phyloP scores from a whole-genome alignment of 1,140 invertebrate species.

The Brachionus rubens region DNA sequence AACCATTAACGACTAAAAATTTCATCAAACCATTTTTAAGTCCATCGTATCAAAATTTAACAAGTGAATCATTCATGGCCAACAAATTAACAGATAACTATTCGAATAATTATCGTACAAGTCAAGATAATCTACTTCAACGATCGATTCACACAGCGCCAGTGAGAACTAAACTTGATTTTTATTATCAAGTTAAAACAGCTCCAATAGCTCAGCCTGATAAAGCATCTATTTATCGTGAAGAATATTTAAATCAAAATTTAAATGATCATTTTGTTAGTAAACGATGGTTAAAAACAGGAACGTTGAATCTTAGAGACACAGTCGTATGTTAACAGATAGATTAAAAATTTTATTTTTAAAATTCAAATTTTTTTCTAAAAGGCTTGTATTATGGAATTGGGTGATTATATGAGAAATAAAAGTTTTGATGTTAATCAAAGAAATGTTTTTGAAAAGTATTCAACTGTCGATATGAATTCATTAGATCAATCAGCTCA shows the following conservation, averaged over 20 bases:
- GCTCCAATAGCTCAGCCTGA: slow-evolving; percentile 9
- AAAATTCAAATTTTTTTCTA: not conserved
- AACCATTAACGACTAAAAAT: not conserved
- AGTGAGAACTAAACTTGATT: slow-evolving; percentile 5
- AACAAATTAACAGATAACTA: slow-evolving; percentile 34
- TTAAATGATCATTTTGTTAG: slow-evolving; percentile 38
- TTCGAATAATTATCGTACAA: slow-evolving; percentile 35
- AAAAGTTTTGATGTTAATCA: slow-evolving; percentile 42
- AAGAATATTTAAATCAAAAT: not conserved
- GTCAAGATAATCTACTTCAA: slow-evolving; percentile 27
- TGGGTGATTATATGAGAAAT: slow-evolving; percentile 44
- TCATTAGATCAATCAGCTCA: not conserved
- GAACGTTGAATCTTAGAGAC: slow-evolving; percentile 1
- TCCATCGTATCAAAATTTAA: slow-evolving; percentile 38
- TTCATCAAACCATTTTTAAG: not conserved
- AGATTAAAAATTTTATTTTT: not conserved
- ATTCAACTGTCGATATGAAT: not conserved
- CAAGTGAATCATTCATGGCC: not conserved
- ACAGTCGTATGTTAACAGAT: not conserved
- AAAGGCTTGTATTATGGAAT: slow-evolving; percentile 24
- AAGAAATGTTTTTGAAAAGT: slow-evolving; percentile 16
- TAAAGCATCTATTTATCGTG: slow-evolving; percentile 7
- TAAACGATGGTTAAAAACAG: slow-evolving; percentile 26
- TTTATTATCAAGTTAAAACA: not conserved
- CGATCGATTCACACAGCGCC: not conserved